Base-by-base conservation (phyloP, 2,113 vertebrate species). In the Vidua chalybeata region DNA sequence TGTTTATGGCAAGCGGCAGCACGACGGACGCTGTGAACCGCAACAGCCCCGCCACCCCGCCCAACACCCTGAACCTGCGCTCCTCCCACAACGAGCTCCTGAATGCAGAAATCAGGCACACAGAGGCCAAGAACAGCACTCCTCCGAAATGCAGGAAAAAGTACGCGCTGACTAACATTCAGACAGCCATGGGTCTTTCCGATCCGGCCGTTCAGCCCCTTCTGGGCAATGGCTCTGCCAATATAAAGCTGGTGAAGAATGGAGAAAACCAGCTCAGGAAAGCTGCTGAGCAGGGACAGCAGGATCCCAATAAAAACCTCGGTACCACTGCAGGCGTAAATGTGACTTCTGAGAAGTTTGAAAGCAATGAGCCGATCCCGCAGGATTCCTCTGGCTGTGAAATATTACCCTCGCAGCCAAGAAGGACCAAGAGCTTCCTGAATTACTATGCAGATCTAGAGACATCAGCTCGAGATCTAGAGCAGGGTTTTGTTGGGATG, bases 231-330 rank as follows among this genome's bases (percentile, higher is more conserved):
- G 93, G 98, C 63, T 99, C 98, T 24, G 98, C 99, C 95, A 99
- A 99, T 91, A 98, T 99, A 27, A 99, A 99, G 95, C 97, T 99
- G 94, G 99, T 99, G 52, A 99, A 99, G 96, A 99, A 99, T 45
- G 99, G 99, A 11, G 99, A 99, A 97, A 99, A 99, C 98, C 98
- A 99, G 97, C 99, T 99, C 86, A 98, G 99, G 49, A 99, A 99
- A 93, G 99, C 99, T 0, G 99, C 99, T 0, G 99, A 99, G 62
- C 98, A 98, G 67, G 98, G 98, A 24, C 98, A 98, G 63, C 97
- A 99, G 91, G 99, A 99, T 97, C 98, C 98, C 82, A 99, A 98
- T 87, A 99, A 97, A 81, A 99, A 99, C 94, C 93, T 98, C 6
- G 93, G 89, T 30, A 98, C 97, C 20, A 92, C 97, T 8, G 98